These are phyloP conservation scores for Fopius arisanus DNA, from an alignment of 1,140 invertebrate genomes.

Conservation along the genomic window DNA sequence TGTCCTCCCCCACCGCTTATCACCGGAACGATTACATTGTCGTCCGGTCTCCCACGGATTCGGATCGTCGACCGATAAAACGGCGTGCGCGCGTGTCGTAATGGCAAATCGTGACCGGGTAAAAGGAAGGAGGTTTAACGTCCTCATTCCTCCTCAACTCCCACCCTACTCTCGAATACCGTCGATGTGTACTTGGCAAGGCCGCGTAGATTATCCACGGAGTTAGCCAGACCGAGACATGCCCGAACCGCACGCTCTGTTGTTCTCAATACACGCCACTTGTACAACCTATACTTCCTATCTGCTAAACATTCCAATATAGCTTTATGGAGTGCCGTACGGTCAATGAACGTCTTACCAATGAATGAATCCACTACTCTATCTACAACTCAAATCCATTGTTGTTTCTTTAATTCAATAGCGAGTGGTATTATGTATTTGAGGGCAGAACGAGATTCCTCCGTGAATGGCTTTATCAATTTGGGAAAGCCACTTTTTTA, in stretches of 20 bases:
- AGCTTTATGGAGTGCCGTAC: not conserved
- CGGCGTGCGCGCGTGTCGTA: slow-evolving; percentile 37
- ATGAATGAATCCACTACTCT: slow-evolving; percentile 30
- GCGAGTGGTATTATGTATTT: too few species aligned
- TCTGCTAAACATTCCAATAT: slow-evolving; percentile 44
- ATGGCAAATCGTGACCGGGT: slow-evolving; percentile 51
- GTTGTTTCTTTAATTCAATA: too few species aligned
- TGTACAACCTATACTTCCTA: slow-evolving; percentile 9
- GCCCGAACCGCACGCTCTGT: slow-evolving; percentile 3
- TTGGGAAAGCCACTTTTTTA: not conserved
- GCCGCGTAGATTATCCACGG: slow-evolving; percentile 47
- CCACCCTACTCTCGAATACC: not conserved
- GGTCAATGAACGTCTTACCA: slow-evolving; percentile 50
- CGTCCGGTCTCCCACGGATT: slow-evolving; percentile 27
- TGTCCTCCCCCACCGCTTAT: slow-evolving; percentile 22
- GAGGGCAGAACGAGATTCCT: slow-evolving; percentile 1
- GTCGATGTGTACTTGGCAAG: slow-evolving; percentile 49
- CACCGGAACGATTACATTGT: slow-evolving; percentile 26
- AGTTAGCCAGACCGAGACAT: slow-evolving; percentile 38
- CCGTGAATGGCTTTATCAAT: slow-evolving; percentile 39
- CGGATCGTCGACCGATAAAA: slow-evolving; percentile 48
- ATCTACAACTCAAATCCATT: not conserved
- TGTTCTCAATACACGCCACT: slow-evolving; percentile 2
- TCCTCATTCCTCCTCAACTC: slow-evolving; percentile 16
- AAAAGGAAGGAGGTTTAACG: slow-evolving; percentile 34